Percentiles rank a stretch among this genome's conserved stretches.
Evolutionary conservation across 2,888 invertebrate genomes (phyloP).

Genomic region (Pasiphila rectangulata): DNA sequence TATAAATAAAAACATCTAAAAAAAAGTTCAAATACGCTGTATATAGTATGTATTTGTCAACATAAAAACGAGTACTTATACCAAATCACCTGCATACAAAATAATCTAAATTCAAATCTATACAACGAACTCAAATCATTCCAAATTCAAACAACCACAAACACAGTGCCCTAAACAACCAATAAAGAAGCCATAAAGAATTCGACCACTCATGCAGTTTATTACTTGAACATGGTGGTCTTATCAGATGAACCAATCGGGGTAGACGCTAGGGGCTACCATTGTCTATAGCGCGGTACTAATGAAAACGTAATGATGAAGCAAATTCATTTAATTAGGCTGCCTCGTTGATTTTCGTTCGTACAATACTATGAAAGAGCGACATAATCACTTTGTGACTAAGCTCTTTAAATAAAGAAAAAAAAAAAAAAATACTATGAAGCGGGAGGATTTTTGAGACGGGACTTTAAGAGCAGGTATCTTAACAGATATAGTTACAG

Average conservation of each 20-base stretch:
- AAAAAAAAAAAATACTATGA: not conserved
- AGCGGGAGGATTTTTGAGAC: too few relatives aligned
- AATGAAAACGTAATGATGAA: slow-evolving; percentile 66
- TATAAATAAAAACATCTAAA: too few relatives aligned
- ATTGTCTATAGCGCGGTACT: slow-evolving; percentile 22
- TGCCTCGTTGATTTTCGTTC: not conserved
- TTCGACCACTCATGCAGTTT: slow-evolving; percentile 53
- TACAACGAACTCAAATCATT: too few relatives aligned
- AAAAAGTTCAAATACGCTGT: too few relatives aligned
- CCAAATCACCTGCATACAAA: too few relatives aligned
- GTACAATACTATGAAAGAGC: not conserved
- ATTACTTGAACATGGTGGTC: slow-evolving; percentile 41
- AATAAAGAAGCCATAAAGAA: slow-evolving; percentile 49
- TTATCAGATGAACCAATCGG: slow-evolving; percentile 42
- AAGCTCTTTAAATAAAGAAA: not conserved
- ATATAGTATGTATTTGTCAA: too few relatives aligned
- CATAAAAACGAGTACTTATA: too few relatives aligned
- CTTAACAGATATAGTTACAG: too few relatives aligned
- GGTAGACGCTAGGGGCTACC: not conserved
- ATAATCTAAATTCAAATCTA: not conserved
- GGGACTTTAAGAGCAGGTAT: too few relatives aligned
- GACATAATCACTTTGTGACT: too few relatives aligned
- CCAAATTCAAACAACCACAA: not conserved
- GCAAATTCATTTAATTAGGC: slow-evolving; percentile 53
- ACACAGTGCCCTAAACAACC: slow-evolving; percentile 12